These are phyloP conservation scores for Amia ocellicauda DNA, from an alignment of 2,113 vertebrate genomes.

Conservation along the genomic window DNA sequence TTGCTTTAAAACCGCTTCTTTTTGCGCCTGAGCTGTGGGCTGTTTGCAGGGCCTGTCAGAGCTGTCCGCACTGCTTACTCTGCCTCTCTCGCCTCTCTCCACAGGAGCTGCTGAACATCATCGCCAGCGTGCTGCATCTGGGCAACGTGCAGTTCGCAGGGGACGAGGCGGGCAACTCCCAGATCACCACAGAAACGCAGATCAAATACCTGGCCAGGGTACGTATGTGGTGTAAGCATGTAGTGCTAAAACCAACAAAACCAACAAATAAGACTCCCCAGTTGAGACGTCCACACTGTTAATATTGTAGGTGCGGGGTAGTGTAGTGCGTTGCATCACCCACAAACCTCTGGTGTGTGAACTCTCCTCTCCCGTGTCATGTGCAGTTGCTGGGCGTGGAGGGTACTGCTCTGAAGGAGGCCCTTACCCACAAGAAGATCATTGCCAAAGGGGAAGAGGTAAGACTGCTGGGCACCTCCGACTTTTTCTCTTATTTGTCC, in stretches of 20 bases:
- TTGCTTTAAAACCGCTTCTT: too few relatives aligned
- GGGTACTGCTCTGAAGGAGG: slow-evolving; percentile 74
- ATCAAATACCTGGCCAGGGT: slow-evolving; percentile 93
- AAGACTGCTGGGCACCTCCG: too few relatives aligned
- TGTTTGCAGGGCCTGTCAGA: too few relatives aligned
- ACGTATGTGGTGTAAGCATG: slow-evolving; percentile 40
- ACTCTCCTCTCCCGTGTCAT: background rate
- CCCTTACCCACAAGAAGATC: slow-evolving; percentile 93
- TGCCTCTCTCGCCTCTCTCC: background rate
- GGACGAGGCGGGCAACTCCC: slow-evolving; percentile 80
- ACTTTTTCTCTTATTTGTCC: too few relatives aligned
- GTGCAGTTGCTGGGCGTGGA: slow-evolving; percentile 87
- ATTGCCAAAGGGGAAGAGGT: slow-evolving; percentile 97
- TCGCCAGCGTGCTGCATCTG: slow-evolving; percentile 91
- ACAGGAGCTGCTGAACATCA: slow-evolving; percentile 88
- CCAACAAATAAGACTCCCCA: too few relatives aligned
- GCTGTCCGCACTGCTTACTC: background rate
- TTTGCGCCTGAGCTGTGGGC: too few relatives aligned
- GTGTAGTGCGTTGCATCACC: too few relatives aligned
- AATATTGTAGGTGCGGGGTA: too few relatives aligned
- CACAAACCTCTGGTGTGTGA: background rate
- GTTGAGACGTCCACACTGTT: slow-evolving; percentile 21
- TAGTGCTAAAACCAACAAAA: too few relatives aligned
- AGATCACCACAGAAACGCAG: slow-evolving; percentile 89
- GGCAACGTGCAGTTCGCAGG: slow-evolving; percentile 89